Evolutionary conservation across 2,113 vertebrate genomes (phyloP).

Genomic region (Protobothrops mucrosquamatus): DNA sequence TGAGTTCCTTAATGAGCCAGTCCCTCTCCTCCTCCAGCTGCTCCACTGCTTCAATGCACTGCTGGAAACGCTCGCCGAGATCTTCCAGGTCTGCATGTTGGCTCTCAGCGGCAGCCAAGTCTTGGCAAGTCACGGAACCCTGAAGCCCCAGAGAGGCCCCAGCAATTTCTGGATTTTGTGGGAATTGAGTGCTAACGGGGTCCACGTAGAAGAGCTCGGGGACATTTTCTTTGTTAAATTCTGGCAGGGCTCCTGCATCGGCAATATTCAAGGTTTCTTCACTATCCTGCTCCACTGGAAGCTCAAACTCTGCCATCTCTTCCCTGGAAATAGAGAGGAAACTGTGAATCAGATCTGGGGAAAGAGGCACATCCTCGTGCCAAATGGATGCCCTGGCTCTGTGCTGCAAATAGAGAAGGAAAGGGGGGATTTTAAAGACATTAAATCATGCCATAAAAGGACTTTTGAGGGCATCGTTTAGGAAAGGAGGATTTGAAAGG

Average conservation of each 20-base stretch:
- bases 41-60: slow-evolving; percentile 82
- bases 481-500: neutral
- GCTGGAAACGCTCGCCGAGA: slow-evolving; percentile 72
- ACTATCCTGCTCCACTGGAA: neutral
- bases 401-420: neutral
- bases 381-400: neutral
- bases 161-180: neutral
- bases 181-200: rapidly evolving
- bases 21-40: slow-evolving; percentile 78
- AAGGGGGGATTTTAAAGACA: neutral
- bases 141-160: slow-evolving; percentile 32
- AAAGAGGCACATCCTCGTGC: neutral
- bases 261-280: neutral
- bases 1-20: slow-evolving; percentile 78
- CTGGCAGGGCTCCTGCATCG: neutral
- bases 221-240: neutral
- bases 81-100: slow-evolving; percentile 62
- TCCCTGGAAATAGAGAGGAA: slow-evolving; percentile 48
- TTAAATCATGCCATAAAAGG: neutral
- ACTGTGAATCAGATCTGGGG: neutral
- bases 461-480: neutral
- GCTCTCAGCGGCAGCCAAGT: rapidly evolving
- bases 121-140: slow-evolving; percentile 33
- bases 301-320: slow-evolving; percentile 54
- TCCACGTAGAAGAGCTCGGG: rapidly evolving